Conservation (phyloP, 2,888 invertebrate genomes). For the Drosophila meridionalis region DNA sequence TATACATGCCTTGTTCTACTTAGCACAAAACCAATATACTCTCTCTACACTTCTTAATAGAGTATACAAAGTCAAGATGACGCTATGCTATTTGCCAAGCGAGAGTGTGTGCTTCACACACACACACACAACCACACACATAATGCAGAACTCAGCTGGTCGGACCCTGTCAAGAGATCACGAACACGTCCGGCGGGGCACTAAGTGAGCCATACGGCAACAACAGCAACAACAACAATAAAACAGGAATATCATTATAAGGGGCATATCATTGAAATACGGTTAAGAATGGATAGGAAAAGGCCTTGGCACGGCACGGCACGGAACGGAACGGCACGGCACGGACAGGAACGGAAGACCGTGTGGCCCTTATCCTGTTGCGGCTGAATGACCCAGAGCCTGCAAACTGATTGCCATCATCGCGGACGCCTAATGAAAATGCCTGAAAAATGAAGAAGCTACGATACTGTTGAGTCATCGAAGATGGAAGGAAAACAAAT, state of each 20-base stretch:
- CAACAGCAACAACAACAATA: conserved; percentile 9
- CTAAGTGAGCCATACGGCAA: conserved; percentile 52
- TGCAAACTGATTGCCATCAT: conserved; percentile 70
- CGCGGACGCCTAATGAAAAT: conserved; percentile 70
- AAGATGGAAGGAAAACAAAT: conserved; percentile 18
- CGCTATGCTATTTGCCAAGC: conserved; percentile 39
- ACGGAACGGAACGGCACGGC: conserved; percentile 1
- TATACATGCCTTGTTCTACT: no score
- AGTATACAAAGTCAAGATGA: conserved; percentile 23
- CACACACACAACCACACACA: conserved; percentile 11
- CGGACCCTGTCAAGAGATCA: conserved; percentile 47
- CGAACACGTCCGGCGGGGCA: conserved; percentile 56
- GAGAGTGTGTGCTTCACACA: conserved; percentile 5
- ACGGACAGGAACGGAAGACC: conserved; percentile 40
- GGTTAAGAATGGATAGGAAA: conserved; percentile 27
- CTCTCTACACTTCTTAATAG: background rate
- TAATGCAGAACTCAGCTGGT: conserved; percentile 36
- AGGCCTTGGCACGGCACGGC: conserved; percentile 20
- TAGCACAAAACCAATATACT: background rate
- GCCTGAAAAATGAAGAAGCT: conserved; percentile 57
- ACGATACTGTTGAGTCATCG: conserved; percentile 70
- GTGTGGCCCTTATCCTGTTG: conserved; percentile 69
- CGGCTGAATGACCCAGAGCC: conserved; percentile 60
- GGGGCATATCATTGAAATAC: conserved; percentile 50
- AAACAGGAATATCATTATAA: conserved; percentile 54